Evolutionary conservation across 2,113 vertebrate genomes (phyloP), one percentile per base, ranked within the genome.

Genomic region (Saccopteryx leptura): DNA sequence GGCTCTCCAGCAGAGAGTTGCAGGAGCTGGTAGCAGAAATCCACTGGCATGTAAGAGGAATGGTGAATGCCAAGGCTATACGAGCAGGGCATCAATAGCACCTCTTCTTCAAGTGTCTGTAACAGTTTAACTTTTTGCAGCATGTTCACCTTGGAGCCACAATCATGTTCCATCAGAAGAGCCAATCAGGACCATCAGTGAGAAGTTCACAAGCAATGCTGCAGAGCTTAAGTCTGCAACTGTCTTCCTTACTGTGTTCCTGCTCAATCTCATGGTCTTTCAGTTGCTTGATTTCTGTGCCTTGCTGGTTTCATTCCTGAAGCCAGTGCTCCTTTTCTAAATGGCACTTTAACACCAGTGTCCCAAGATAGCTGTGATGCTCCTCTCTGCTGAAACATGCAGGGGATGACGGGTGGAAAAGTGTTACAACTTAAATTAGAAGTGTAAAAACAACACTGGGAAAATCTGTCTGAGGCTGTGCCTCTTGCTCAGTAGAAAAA

Each of bases 311-410:
- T 82, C 31, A 26, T 17, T 86, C 50, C 56, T 94, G 60, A 95
- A 78, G 86, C 54, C 21, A 60, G 9, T 6, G 9, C 11, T 88
- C 61, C 63, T 28, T 91, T 96, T 89, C 87, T 90, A 86, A 91
- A 74, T 69, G 54, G 31, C 52, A 79, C 96, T 94, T 95, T 74
- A 93, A 86, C 65, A 91, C 82, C 50, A 52, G n/a, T 48, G 60
- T 86, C 87, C 46, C 78, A 31, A 60, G 78, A 74, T 15, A 93
- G 69, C 54, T 72, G 24, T 68, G 58, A 10, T n/a, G 58, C 60
- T 71, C 63, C 28, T 58, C 31, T 95, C 66, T 89, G 48, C 78
- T 50, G 68, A 46, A 83, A 89, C 8, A 24, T 6, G 6, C 48
- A 68, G 12, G 14, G 74, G 48, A 79, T n/a, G 46, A 33, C 68